Evolutionary conservation across 2,113 vertebrate species (phyloP), one percentile per base, ranked within the genome.

Genomic region (Notiomystis cincta): DNA sequence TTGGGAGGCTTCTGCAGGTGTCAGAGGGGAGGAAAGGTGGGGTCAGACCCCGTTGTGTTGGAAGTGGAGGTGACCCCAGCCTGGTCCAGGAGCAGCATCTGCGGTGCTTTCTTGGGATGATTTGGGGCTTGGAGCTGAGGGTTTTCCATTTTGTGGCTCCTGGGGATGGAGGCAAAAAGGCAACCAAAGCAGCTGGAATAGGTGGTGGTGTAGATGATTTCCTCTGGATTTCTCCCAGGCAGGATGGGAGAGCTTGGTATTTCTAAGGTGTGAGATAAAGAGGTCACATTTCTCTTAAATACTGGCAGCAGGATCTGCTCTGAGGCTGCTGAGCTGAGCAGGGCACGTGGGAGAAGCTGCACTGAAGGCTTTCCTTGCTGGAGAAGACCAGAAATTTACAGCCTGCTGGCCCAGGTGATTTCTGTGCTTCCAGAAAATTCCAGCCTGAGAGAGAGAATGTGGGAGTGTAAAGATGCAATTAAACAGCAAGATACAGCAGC

Each of bases 11-110:
- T 56, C 31, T 76, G 65, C 21, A 20, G 61, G 54, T 54, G 78
- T 11, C 5, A 13, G 53, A 28, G 56, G 54, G 44, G 42, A 71
- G 33, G 14, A 37, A 50, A 79, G 19, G 15, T 11, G 11, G 17
- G 35, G 2, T 37, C 23, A 61, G 35, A 10, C 4, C 45, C 9
- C 0, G 0, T 2, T 33, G 47, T 0, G 1, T 35, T 42, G 38
- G 51, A 40, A 58, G 54, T 0, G 6, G 61, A 45, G 79, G 66
- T 12, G 51, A 35, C 30, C 50, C 48, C 71, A 51, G 14, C 22
- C 42, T 28, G 69, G 31, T 72, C 40, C 6, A 20, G 69, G 6
- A 78, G 33, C 40, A 53, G 48, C 9, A 2, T 3, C 16, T 27
- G 18, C 12, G 25, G 0, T 27, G 31, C 3, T 45, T 42, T 50